Evolutionary conservation across 1,140 invertebrate genomes (phyloP), one percentile per base, ranked within the genome.

Genomic region (Rhizoglyphus robini): DNA sequence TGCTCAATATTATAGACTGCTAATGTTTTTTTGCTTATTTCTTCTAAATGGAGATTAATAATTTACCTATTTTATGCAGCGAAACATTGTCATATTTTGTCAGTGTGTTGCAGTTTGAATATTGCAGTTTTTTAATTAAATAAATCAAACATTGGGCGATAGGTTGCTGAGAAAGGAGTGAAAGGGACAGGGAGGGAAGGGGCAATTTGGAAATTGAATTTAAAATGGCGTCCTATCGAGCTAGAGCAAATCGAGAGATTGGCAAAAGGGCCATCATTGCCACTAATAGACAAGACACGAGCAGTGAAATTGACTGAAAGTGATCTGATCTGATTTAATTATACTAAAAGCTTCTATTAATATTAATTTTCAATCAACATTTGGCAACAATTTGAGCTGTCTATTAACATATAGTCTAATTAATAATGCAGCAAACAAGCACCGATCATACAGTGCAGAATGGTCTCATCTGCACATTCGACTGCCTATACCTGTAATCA

Each of bases 291-390:
- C 51, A 54, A 32, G 8, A 27, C 51, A 32, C 23, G 8, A 18
- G 36, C 36, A 18, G 36, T 41, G n/a, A 54, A 54, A 54, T 54
- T 54, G 51, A 5, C 25, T 59, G 2, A 60, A 29, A 34, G 1
- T 32, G 58, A 41, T 60, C 2, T 15, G 15, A 29, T 2, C 15
- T 41, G 58, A 60, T 60, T 60, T 29, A 60, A 60, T 60, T 60
- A 60, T 15, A 29, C 15, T 60, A 60, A 60, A 60, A 60, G 58
- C 58, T 60, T 29, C 3, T 2, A 60, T 60, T 60, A 60, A 29
- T 60, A 60, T 60, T 29, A 60, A 60, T 60, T 60, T 60, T 60
- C 58, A 60, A 60, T 32, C 58, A 60, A 60, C 15, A 60, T 29
- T 60, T 2, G 58, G 23, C 51, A 54, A 54, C 51, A 25, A 54